Conservation (phyloP, 2,888 invertebrate genomes). For the Tipula lateralis region DNA sequence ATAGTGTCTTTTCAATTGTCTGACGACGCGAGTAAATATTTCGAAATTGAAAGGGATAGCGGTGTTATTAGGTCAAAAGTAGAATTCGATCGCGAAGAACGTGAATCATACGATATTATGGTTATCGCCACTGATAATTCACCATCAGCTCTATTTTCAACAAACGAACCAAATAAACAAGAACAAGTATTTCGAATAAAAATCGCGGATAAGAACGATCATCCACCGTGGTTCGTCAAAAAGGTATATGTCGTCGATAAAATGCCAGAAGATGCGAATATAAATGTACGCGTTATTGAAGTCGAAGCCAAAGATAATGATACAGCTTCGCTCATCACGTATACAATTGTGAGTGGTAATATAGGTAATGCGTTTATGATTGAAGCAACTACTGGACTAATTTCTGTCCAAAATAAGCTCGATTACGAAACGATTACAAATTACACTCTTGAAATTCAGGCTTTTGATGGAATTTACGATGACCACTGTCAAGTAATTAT, state of each 20-base stretch:
- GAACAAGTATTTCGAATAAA: slow-evolving; percentile 82
- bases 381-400: slow-evolving; percentile 77
- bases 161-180: slow-evolving; percentile 65
- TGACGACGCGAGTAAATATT: slow-evolving; percentile 62
- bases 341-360: slow-evolving; percentile 85
- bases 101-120: slow-evolving; percentile 81
- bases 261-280: slow-evolving; percentile 78
- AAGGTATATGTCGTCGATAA: slow-evolving; percentile 66
- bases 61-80: slow-evolving; percentile 81
- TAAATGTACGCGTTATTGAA: slow-evolving; percentile 76
- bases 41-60: slow-evolving; percentile 75
- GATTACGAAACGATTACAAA: slow-evolving; percentile 83
- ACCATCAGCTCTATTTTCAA: slow-evolving; percentile 67
- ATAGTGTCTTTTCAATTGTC: slow-evolving; percentile 73
- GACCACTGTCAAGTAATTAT: slow-evolving; percentile 80
- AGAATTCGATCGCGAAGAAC: slow-evolving; percentile 80
- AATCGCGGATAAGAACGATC: slow-evolving; percentile 95
- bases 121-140: slow-evolving; percentile 88
- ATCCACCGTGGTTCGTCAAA: slow-evolving; percentile 83
- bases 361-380: slow-evolving; percentile 81
- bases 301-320: slow-evolving; percentile 85
- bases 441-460: slow-evolving; percentile 76
- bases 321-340: slow-evolving; percentile 79
- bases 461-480: slow-evolving; percentile 77
- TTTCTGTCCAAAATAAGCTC: slow-evolving; percentile 68